Evolutionary conservation across 2,888 invertebrate species (phyloP).

Genomic region (Eutolmus rufibarbis): DNA sequence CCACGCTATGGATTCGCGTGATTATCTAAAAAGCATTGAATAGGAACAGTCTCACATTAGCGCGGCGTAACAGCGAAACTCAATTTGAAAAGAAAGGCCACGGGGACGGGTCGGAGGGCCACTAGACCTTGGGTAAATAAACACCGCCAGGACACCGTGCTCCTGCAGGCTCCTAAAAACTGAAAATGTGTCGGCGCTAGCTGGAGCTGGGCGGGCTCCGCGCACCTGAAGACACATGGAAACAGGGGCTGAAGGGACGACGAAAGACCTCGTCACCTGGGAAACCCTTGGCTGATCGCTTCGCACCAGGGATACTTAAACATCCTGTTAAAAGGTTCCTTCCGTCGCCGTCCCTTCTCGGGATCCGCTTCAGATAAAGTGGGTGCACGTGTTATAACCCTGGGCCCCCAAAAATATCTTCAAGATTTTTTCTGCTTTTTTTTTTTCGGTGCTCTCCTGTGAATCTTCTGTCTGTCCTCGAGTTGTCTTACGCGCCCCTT

Average conservation of each 20-base stretch:
- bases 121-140: slow-evolving; percentile 1
- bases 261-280: not conserved
- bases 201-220: not conserved
- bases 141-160: slow-evolving; percentile 1
- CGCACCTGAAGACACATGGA: not conserved
- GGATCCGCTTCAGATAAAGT: slow-evolving; percentile 22
- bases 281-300: slow-evolving; percentile 1
- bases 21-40: slow-evolving; percentile 28
- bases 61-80: slow-evolving; percentile 18
- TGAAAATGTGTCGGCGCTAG: not conserved
- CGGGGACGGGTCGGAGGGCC: not conserved
- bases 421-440: not conserved
- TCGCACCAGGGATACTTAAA: slow-evolving; percentile 28
- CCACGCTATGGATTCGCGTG: not conserved
- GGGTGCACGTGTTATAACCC: slow-evolving; percentile 13
- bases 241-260: not conserved
- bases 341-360: not conserved
- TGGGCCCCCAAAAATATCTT: not conserved
- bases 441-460: not conserved
- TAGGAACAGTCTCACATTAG: slow-evolving; percentile 7
- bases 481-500: slow-evolving; percentile 20
- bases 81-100: slow-evolving; percentile 11
- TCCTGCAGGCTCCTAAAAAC: not conserved
- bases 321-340: slow-evolving; percentile 31
- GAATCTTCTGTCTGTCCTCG: not conserved